Evolutionary conservation across 2,797 vertebrate species (phyloP), one percentile per base, ranked within the genome.

Genomic region (Danio tinwini): DNA sequence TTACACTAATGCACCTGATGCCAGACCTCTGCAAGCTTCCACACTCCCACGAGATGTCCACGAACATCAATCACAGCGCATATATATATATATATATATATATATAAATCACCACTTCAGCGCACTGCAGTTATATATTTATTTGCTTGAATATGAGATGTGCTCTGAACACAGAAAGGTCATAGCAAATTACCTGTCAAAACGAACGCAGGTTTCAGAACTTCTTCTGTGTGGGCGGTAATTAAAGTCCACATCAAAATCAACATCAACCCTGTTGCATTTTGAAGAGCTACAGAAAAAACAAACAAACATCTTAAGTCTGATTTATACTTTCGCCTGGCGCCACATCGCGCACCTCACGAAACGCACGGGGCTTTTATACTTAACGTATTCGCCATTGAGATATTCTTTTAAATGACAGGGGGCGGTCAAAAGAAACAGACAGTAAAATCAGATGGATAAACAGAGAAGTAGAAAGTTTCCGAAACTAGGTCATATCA

Each of bases 1-100:
- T 78, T 78, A 77, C 74, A 64, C 52, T 78, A 82, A 82, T 78
- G 81, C 59, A 82, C 67, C 74, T 76, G 80, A 71, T 65, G 74
- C 19, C 16, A 76, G 74, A 63, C 55, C 65, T 71, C 19, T 76
- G 58, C 49, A 76, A 65, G 49, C 65, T 55, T 52, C 49, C 47
- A 7, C 56, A n/a, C 74, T 45, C 65, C 52, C 58, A 62, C 14
- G 10, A 39, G 73, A 59, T 53, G 80, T 76, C 73, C 67, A 39
- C 42, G 68, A 73, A 74, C 76, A 81, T 76, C 29, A 71, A 81
- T 81, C 56, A 68, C 49, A 5, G 10, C 65, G 49, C 53, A 55
- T 44, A 37, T 17, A 76, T 55, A 65, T n/a, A n/a, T 29, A 29
- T n/a, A n/a, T n/a, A n/a, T n/a, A n/a, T n/a, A 55, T 44, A 37